A percentile compares a stretch with the other conserved stretches of the same genome.
phyloP scores from a whole-genome alignment of 2,888 invertebrate genomes.

The Eupsilia transversa region DNA sequence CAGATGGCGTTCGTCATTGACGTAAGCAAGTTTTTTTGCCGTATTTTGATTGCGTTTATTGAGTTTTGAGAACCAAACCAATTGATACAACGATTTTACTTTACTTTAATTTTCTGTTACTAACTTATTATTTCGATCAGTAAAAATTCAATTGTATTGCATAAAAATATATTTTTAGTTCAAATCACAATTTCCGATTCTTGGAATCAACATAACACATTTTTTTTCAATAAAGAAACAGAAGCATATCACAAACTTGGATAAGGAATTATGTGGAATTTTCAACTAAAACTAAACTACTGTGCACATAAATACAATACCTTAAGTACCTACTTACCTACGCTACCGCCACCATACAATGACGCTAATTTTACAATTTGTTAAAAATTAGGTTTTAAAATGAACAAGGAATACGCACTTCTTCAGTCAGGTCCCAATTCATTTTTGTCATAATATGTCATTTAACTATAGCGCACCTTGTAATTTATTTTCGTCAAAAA shows the following conservation, averaged over 20 bases:
- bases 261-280: slow-evolving; percentile 59
- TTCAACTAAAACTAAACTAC: slow-evolving; percentile 62
- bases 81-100: neutral
- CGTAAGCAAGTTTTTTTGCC: neutral
- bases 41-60: neutral
- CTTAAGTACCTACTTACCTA: slow-evolving; percentile 53
- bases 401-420: slow-evolving; percentile 4
- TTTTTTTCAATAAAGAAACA: slow-evolving; percentile 61
- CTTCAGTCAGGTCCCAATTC: slow-evolving; percentile 11
- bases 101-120: too few species aligned
- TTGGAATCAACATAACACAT: slow-evolving; percentile 74
- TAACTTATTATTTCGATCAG: slow-evolving; percentile 18
- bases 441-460: slow-evolving; percentile 35
- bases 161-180: slow-evolving; percentile 80
- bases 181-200: slow-evolving; percentile 78
- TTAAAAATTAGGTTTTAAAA: slow-evolving; percentile 21
- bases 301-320: slow-evolving; percentile 60
- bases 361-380: slow-evolving; percentile 37
- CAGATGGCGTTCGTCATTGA: slow-evolving; percentile 18
- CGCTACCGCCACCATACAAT: slow-evolving; percentile 60
- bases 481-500: neutral
- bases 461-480: neutral
- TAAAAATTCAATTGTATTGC: slow-evolving; percentile 65
- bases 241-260: slow-evolving; percentile 63
- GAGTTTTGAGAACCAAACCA: neutral